Conservation (phyloP, 2,797 vertebrate species). For the Tachyglossus aculeatus region DNA sequence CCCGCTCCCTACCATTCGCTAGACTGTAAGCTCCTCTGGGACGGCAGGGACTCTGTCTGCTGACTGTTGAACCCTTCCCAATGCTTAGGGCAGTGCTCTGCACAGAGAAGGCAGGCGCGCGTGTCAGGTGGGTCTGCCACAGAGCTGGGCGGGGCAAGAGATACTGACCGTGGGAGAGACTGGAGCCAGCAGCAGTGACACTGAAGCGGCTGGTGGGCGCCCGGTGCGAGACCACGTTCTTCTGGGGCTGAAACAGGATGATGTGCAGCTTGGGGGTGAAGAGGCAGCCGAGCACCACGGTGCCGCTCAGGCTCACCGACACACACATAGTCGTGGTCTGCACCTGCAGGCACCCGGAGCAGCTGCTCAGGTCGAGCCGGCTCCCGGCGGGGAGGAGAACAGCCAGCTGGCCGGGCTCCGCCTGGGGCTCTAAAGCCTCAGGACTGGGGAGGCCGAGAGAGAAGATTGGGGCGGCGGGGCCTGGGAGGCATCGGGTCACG, state of each 20-base stretch:
- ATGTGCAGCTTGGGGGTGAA: constrained; percentile 97
- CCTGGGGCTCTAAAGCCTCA: no score
- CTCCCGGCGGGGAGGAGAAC: neutral
- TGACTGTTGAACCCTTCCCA: no score
- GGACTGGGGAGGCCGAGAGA: neutral
- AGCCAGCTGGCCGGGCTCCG: neutral
- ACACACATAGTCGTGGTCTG: constrained; percentile 99
- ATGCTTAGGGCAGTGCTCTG: no score
- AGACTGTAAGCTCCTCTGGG: neutral
- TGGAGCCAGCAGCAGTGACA: constrained; percentile 83
- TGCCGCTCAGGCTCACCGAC: constrained; percentile 96
- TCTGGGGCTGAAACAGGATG: constrained; percentile 98
- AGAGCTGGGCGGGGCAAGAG: neutral
- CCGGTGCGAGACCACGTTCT: constrained; percentile 91
- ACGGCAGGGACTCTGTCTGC: no score
- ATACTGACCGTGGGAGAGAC: constrained; percentile 87
- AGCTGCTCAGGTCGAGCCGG: neutral
- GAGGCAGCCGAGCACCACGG: constrained; percentile 96
- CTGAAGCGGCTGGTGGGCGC: constrained; percentile 87
- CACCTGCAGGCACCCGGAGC: constrained; percentile 77
- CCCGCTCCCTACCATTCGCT: neutral
- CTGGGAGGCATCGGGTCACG: neutral
- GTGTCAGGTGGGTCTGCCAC: no score
- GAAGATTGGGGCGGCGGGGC: no score
- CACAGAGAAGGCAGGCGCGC: no score